Conservation (phyloP, 35 echinoderm and acorn worm genomes). For the Apostichopus japonicus region DNA sequence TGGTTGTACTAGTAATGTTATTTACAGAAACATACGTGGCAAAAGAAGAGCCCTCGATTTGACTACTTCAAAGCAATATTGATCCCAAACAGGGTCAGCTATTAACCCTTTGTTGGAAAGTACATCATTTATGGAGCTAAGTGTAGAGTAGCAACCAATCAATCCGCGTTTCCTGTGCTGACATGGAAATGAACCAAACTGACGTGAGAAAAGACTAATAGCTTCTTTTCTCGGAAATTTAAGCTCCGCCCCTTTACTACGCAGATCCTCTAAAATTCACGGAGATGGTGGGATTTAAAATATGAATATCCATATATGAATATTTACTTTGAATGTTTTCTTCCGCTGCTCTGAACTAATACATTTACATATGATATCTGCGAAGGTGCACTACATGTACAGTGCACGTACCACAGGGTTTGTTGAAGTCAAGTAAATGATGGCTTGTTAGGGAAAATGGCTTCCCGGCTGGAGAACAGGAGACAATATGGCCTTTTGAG, state of each 20-base stretch:
- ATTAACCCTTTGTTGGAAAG: too few relatives aligned
- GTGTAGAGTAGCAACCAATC: too few relatives aligned
- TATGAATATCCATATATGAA: conserved; percentile 26
- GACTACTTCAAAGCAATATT: too few relatives aligned
- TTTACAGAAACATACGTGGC: too few relatives aligned
- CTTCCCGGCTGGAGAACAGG: conserved; percentile 51
- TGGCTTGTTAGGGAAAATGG: conserved; percentile 55
- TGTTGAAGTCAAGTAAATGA: conserved; percentile 1
- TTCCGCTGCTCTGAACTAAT: background rate
- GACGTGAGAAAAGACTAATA: too few relatives aligned
- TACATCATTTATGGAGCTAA: too few relatives aligned
- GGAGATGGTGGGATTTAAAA: too few relatives aligned
- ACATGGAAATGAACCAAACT: too few relatives aligned
- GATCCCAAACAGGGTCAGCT: too few relatives aligned
- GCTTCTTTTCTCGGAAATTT: background rate
- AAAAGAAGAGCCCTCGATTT: too few relatives aligned
- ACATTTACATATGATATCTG: background rate
- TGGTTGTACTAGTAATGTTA: too few relatives aligned
- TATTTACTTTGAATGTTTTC: conserved; percentile 20
- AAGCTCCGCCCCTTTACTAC: background rate
- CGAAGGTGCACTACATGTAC: background rate
- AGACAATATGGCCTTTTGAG: conserved; percentile 57
- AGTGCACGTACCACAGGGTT: background rate
- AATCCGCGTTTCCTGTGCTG: too few relatives aligned
- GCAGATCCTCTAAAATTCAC: background rate